Conservation (phyloP, 2,888 invertebrate species). For the Busseola fusca region DNA sequence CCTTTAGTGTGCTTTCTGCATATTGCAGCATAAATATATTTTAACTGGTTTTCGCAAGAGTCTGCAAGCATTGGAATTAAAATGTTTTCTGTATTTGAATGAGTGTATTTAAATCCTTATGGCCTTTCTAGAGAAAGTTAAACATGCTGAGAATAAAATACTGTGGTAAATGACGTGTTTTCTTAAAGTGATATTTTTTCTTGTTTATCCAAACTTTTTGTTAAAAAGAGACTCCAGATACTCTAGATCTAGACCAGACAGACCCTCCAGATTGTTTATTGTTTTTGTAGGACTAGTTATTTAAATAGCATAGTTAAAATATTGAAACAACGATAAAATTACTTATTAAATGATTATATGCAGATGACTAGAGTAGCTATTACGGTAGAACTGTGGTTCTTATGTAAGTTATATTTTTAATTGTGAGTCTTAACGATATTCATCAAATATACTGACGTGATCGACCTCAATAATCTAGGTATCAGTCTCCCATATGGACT, state of each 20-base stretch:
- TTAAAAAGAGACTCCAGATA: background rate
- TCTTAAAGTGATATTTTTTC: slow-evolving; percentile 17
- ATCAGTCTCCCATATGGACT: slow-evolving; percentile 17
- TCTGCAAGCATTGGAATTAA: slow-evolving; percentile 47
- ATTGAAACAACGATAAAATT: background rate
- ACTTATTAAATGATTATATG: background rate
- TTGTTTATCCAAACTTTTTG: slow-evolving; percentile 2
- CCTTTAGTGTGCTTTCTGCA: slow-evolving; percentile 19
- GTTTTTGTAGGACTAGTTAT: background rate
- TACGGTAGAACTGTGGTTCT: slow-evolving; percentile 15
- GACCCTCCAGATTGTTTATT: background rate
- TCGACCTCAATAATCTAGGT: slow-evolving; percentile 36
- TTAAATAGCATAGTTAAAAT: background rate
- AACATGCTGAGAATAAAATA: slow-evolving; percentile 51
- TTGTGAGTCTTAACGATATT: slow-evolving; percentile 30
- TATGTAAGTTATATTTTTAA: slow-evolving; percentile 34
- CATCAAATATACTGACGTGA: slow-evolving; percentile 28
- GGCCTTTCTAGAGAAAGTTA: slow-evolving; percentile 59
- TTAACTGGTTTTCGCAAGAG: slow-evolving; percentile 43
- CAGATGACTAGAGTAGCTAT: background rate
- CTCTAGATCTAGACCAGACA: background rate
- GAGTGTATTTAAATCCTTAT: slow-evolving; percentile 54
- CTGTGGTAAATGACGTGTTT: slow-evolving; percentile 31
- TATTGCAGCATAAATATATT: slow-evolving; percentile 29
- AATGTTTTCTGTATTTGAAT: slow-evolving; percentile 53